A percentile compares a stretch with the other conserved stretches of the same genome.
Evolutionary conservation across 2,888 invertebrate species (phyloP).

Genomic region (Sycophila texana): DNA sequence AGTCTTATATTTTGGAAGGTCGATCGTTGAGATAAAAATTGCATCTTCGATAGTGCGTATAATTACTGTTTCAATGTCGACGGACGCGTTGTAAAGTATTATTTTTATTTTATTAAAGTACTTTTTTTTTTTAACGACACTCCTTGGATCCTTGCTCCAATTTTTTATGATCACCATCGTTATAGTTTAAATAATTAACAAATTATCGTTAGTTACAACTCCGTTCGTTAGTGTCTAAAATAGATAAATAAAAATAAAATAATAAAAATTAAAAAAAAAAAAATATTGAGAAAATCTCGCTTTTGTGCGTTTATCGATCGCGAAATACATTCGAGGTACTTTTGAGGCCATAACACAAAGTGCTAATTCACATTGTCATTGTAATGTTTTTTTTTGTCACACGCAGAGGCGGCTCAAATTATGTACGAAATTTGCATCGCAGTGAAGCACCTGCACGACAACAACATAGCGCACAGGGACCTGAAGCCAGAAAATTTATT

Average conservation of each 20-base stretch:
- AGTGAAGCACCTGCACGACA: conserved; percentile 93
- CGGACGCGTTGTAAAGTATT: neutral
- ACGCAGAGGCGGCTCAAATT: conserved; percentile 91
- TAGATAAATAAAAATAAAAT: no score
- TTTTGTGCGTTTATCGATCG: no score
- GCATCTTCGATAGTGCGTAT: no score
- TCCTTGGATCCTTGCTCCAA: no score
- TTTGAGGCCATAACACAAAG: neutral
- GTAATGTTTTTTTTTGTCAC: conserved; percentile 57
- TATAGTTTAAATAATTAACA: neutral
- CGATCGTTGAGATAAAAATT: no score
- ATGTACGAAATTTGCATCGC: conserved; percentile 98
- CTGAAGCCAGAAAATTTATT: conserved; percentile 98
- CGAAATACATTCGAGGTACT: no score
- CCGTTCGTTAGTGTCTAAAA: no score
- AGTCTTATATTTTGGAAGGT: no score
- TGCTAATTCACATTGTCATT: neutral
- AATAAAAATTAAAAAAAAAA: no score
- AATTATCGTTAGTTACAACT: no score
- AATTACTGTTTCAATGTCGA: neutral
- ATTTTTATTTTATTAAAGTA: neutral
- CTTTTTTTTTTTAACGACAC: neutral
- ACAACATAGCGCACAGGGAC: conserved; percentile 97
- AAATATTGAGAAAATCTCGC: no score
- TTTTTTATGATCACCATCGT: neutral